Percentiles rank a stretch among this genome's conserved stretches.
Conservation (phyloP, 2,797 vertebrate species). For the Malurus splendens region DNA sequence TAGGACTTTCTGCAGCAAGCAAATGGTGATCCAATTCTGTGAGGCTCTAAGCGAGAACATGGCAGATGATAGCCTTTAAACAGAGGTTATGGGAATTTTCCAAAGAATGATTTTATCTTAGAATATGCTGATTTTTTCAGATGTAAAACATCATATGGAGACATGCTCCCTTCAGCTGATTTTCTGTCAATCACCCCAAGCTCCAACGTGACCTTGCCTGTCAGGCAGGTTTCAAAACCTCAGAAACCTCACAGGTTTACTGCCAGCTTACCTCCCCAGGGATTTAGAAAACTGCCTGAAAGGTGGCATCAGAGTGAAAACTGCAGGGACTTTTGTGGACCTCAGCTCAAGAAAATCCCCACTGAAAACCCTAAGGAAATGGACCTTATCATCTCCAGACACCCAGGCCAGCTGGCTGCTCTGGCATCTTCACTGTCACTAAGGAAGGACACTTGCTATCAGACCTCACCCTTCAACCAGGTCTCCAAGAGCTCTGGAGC, state of each 20-base stretch:
- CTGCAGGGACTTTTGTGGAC: not conserved
- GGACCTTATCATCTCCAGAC: not conserved
- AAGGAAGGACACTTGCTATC: not conserved
- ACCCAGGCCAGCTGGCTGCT: not conserved
- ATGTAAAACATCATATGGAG: not conserved
- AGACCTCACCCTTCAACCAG: not conserved
- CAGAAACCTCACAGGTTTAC: not conserved
- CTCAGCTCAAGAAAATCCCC: not conserved
- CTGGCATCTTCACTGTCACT: not conserved
- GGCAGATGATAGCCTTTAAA: not conserved
- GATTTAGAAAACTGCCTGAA: not conserved
- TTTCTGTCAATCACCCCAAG: not conserved
- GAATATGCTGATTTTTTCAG: conserved; percentile 1
- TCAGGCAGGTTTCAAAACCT: conserved; percentile 14
- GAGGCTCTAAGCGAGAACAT: not conserved
- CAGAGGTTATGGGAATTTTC: not conserved
- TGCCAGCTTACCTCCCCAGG: not conserved
- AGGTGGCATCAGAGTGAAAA: not conserved
- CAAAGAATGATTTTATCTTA: not conserved
- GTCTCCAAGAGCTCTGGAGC: not conserved
- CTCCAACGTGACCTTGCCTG: not conserved
- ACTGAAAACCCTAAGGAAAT: not conserved
- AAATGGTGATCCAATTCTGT: not conserved
- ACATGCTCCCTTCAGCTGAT: not conserved
- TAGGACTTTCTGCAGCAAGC: not conserved